Evolutionary conservation across 2,797 vertebrate genomes (phyloP), one percentile per base, ranked within the genome.

Genomic region (Chaetodon trifasciatus): DNA sequence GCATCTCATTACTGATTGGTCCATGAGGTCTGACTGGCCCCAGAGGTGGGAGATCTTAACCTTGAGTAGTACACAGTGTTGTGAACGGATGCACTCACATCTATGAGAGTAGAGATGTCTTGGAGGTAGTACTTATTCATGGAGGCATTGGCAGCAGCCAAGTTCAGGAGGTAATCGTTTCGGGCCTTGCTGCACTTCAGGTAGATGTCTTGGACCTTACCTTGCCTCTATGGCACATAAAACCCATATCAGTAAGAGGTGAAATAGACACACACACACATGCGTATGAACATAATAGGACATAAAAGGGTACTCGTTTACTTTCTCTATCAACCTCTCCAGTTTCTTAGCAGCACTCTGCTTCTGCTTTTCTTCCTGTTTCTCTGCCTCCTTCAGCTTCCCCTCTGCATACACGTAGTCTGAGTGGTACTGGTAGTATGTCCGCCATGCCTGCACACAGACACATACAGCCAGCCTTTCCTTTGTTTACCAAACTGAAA

Each of bases 151-250:
- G 96, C 96, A 0, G 95, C 96, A n/a, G 94, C 93, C 81, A 98
- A 84, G 90, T 95, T 96, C 47, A 98, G 94, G 70, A 98, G 95
- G 86, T 98, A 98, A 47, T 97, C 97, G 0, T 98, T 98, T 49
- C 97, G 94, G 0, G 97, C 96, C 89, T 97, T 97, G 53, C 94
- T 97, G 91, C 96, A 96, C 82, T 97, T 97, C 77, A 96, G 91
- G 70, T 95, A 91, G 69, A 95, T 96, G 35, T 97, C 97, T 82
- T 96, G 83, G 74, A 94, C 96, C 83, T 97, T 97, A 63, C 90
- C 83, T 83, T 97, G 97, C 77, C 97, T 96, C 97, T 98, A 73
- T 15, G 24, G 47, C 6, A 72, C n/a, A 85, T 0, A 80, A 82
- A 73, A 71, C 49, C 65, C 23, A 16, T 0, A 76, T 69, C 1